Evolutionary conservation across 2,888 invertebrate species (phyloP), one percentile per base, ranked within the genome.

Genomic region (Drosophila stalkeri): DNA sequence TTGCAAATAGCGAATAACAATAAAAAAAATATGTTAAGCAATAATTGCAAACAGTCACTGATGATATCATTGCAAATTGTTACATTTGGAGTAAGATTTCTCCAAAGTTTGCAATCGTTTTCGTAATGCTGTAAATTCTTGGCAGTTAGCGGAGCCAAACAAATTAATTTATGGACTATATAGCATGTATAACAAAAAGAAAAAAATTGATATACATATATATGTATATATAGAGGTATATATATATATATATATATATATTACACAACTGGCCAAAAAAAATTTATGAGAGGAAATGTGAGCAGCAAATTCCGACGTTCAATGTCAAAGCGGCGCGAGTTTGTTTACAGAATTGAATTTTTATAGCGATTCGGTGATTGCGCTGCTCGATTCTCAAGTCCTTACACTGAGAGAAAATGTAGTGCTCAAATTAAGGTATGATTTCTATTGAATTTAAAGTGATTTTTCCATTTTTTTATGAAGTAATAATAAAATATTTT

Each of bases 261-360:
- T 85, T 85, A 89, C 85, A 84, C 83, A 84, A 84, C 71, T 83
- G 72, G 71, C 68, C 70, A 85, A 81, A 86, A 81, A n/a, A 81
- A 86, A 86, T 85, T 81, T 89, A 89, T 85, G 74, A 60, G 72
- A 75, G 84, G 87, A 89, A 85, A 72, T 77, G 60, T 31, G 70
- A 66, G 59, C 57, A 64, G 81, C 71, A 56, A 49, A 70, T 72
- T 59, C 71, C 80, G 63, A 75, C 76, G 72, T 85, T 85, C 84
- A 85, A 85, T 89, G 89, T 85, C 85, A 89, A 51, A 73, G 72
- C 54, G 64, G 76, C 71, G 89, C 64, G 55, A 43, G 67, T 66
- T 75, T 88, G 77, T 82, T 81, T 78, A 54, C 43, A 44, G 81
- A 81, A 70, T 76, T 83, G n/a, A 69, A 67, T 82, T 72, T 67